Evolutionary conservation across 2,888 invertebrate genomes (phyloP), one percentile per base, ranked within the genome.

Genomic region (Parnassius apollo): DNA sequence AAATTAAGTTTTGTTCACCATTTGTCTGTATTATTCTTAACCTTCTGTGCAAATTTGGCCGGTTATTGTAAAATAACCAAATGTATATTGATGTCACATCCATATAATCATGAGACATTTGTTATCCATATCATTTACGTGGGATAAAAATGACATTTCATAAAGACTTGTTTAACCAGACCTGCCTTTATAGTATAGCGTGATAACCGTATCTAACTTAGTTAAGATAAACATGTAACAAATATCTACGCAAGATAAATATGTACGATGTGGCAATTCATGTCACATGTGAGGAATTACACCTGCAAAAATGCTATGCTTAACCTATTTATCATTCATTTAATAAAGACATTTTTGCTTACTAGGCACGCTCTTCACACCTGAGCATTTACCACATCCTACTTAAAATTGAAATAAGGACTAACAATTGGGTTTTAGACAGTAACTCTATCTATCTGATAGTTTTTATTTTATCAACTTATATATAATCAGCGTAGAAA

Each of bases 91-190:
- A 54, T 57, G 53, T 50, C 10, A 25, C 7, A 35, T 35, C 35
- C 35, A 35, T 7, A 35, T 7, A 35, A 35, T 35, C 48, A 69
- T 71, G 69, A 69, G 66, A 25, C 74, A 76, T 58, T 35, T 66
- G 60, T 76, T 80, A 81, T 82, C 79, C 62, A 57, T 67, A 81
- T 82, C 79, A 63, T 58, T 67, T 77, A 75, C 74, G 70, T 62
- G 54, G 74, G 79, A 81, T 82, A 82, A 72, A 72, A 65, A 56
- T 65, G 71, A 68, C 71, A 70, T 68, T 68, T 66, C 63, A 46
- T 58, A 55, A 54, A 57, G 64, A 65, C 48, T 22, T 65, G 58
- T 65, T 62, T 64, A 56, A 59, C 62, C 61, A 62, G 50, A 62
- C 61, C 53, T 44, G 64, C 59, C 50, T 64, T 61, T 66, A 59